These are phyloP conservation scores for Halesus radiatus DNA, from an alignment of 1,140 invertebrate species.

Conservation along the genomic window DNA sequence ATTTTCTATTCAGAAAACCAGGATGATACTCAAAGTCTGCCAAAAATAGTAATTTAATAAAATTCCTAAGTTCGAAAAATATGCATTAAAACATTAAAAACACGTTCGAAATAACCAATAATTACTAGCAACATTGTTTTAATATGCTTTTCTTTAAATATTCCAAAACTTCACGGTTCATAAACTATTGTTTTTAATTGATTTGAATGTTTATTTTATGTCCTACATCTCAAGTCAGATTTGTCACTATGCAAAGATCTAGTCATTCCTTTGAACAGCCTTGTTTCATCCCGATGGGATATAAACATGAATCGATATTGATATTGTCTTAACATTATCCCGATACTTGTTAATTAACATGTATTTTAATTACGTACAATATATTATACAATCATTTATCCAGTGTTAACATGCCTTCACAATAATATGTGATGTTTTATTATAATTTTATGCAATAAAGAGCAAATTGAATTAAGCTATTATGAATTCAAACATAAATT, in stretches of 20 bases:
- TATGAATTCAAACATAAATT: no score
- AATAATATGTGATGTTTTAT: neutral
- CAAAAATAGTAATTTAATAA: no score
- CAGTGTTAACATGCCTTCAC: neutral
- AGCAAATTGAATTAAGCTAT: no score
- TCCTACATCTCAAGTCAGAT: neutral
- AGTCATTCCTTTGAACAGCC: neutral
- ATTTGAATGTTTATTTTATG: neutral
- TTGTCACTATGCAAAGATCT: neutral
- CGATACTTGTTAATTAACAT: neutral
- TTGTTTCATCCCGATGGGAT: neutral
- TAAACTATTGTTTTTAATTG: no score
- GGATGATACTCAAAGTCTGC: no score
- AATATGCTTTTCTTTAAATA: no score
- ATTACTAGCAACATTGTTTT: no score
- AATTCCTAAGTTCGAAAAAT: no score
- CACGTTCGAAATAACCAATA: no score
- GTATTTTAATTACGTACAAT: neutral
- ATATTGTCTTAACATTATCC: neutral
- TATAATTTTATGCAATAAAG: neutral
- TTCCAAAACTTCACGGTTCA: no score
- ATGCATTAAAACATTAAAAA: no score
- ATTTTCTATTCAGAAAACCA: no score
- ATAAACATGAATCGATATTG: conserved; percentile 12
- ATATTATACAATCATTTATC: neutral